These are phyloP conservation scores for Doryteuthis pealeii DNA, from an alignment of 1,140 invertebrate genomes.

Conservation along the genomic window DNA sequence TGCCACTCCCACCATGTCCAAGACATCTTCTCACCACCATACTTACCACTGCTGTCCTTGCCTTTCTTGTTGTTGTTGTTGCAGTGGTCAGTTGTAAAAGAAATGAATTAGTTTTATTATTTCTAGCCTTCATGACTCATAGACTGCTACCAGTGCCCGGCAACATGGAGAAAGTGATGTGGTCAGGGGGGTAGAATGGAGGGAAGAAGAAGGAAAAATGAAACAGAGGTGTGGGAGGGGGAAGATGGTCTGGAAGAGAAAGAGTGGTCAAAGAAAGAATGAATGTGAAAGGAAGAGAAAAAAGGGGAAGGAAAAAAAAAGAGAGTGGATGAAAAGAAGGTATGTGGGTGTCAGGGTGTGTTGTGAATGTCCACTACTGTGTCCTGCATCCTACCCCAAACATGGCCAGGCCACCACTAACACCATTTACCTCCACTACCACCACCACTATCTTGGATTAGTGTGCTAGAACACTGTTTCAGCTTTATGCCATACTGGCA, in stretches of 20 bases:
- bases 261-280: not conserved
- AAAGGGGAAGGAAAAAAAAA: not conserved
- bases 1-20: too few relatives aligned
- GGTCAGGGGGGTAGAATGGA: not conserved
- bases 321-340: not conserved
- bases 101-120: slow-evolving; percentile 12
- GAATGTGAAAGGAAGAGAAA: not conserved
- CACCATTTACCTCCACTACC: too few relatives aligned
- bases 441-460: too few relatives aligned
- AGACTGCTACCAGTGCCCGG: not conserved
- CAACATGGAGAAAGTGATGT: not conserved
- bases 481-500: too few relatives aligned
- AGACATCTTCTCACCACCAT: too few relatives aligned
- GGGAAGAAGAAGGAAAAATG: not conserved
- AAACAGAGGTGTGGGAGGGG: not conserved
- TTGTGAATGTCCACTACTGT: too few relatives aligned
- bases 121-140: slow-evolving; percentile 7
- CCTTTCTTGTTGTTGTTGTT: not conserved
- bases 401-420: too few relatives aligned
- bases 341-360: not conserved
- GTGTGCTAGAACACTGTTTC: too few relatives aligned
- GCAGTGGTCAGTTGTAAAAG: slow-evolving; percentile 8
- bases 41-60: too few relatives aligned
- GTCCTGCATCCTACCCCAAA: too few relatives aligned
- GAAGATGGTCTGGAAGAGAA: not conserved